Evolutionary conservation across 1,140 invertebrate genomes (phyloP).

Genomic region (Sitophilus oryzae): DNA sequence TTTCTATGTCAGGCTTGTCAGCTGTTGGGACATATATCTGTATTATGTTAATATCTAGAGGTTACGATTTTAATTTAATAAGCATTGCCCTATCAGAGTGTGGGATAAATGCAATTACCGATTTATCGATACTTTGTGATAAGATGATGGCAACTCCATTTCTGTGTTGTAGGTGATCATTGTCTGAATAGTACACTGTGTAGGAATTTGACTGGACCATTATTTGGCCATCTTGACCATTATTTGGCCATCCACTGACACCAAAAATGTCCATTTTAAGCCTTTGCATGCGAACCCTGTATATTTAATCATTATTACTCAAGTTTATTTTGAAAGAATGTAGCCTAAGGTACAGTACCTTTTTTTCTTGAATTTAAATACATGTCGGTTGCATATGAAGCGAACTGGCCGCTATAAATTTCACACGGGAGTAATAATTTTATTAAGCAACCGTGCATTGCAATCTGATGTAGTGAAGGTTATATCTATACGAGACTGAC

Average conservation of each 20-base stretch:
- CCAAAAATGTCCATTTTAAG: conserved; percentile 4
- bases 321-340: too few species aligned
- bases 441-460: too few species aligned
- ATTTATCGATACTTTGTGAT: conserved; percentile 4
- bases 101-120: conserved; percentile 5
- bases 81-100: conserved; percentile 10
- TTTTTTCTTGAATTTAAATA: too few species aligned
- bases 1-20: conserved; percentile 10
- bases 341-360: too few species aligned
- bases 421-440: too few species aligned
- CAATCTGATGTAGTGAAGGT: too few species aligned
- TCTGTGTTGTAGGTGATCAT: conserved; percentile 2
- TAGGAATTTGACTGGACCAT: neutral
- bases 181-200: conserved; percentile 10
- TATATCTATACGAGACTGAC: too few species aligned
- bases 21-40: conserved; percentile 10
- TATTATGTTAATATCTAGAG: conserved; percentile 14
- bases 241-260: conserved; percentile 10
- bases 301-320: too few species aligned
- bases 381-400: too few species aligned
- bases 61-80: conserved; percentile 2
- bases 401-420: too few species aligned
- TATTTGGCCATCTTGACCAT: too few species aligned
- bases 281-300: too few species aligned
- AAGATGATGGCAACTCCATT: conserved; percentile 10